Evolutionary conservation across 2,888 invertebrate genomes (phyloP).

Genomic region (Tuta absoluta): DNA sequence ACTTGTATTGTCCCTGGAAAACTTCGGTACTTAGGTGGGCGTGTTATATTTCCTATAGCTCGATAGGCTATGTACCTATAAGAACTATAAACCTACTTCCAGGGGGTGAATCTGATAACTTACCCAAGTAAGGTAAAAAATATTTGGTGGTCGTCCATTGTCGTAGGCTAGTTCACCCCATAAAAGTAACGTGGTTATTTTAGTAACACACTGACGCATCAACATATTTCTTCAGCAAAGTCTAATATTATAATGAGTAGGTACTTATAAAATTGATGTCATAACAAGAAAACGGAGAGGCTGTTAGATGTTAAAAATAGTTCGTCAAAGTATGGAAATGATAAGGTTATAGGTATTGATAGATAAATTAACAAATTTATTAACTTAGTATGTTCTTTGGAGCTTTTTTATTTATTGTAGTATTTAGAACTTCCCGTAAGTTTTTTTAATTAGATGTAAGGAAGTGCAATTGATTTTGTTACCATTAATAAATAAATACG

Average conservation of each 20-base stretch:
- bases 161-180: background rate
- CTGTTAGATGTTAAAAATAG: constrained; percentile 33
- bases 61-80: no score
- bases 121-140: no score
- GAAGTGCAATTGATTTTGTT: constrained; percentile 53
- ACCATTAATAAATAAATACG: constrained; percentile 47
- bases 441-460: constrained; percentile 8
- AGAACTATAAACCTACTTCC: no score
- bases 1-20: background rate
- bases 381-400: constrained; percentile 49
- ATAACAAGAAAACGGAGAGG: constrained; percentile 31
- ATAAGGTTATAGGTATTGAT: background rate
- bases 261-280: background rate
- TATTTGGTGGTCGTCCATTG: no score
- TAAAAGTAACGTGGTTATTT: background rate
- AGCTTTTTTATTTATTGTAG: constrained; percentile 66
- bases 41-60: background rate
- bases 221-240: background rate
- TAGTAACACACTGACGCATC: background rate
- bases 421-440: constrained; percentile 14
- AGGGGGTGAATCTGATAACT: no score
- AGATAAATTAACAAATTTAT: background rate
- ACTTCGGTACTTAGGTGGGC: background rate
- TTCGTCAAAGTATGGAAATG: no score
- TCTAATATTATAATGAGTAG: background rate